A percentile compares a stretch with the other conserved stretches of the same genome.
Conservation (phyloP, 2,797 vertebrate species). For the Anabacerthia variegaticeps region DNA sequence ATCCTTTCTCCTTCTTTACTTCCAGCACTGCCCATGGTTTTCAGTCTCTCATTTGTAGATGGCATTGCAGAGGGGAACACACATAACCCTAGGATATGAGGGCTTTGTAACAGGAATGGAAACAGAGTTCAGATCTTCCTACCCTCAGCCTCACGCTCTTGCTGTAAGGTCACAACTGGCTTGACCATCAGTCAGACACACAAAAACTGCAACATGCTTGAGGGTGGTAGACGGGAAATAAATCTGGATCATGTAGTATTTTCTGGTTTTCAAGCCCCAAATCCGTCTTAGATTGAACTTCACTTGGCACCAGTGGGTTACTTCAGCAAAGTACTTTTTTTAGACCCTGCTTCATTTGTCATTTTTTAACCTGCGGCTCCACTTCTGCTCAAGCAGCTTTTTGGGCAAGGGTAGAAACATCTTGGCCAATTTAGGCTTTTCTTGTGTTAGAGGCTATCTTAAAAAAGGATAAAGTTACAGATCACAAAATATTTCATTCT, state of each 20-base stretch:
- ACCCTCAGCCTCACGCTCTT: background rate
- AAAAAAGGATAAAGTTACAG: background rate
- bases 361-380: background rate
- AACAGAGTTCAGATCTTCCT: background rate
- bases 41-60: background rate
- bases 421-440: background rate
- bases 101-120: background rate
- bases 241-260: background rate
- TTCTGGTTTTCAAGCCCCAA: background rate
- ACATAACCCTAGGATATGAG: rapidly evolving
- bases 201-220: background rate
- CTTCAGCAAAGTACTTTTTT: background rate
- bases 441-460: background rate
- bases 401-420: background rate
- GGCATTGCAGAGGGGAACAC: background rate
- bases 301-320: background rate
- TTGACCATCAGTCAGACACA: rapidly evolving
- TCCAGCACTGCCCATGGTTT: background rate
- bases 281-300: background rate
- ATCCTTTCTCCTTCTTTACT: background rate
- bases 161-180: background rate
- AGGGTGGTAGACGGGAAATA: background rate
- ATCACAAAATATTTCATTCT: background rate
- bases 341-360: background rate
- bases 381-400: background rate